Percentiles rank a stretch among this genome's conserved stretches.
These are phyloP conservation scores for Thinocorus orbignyianus DNA, from an alignment of 2,113 vertebrate species.

Conservation along the genomic window DNA sequence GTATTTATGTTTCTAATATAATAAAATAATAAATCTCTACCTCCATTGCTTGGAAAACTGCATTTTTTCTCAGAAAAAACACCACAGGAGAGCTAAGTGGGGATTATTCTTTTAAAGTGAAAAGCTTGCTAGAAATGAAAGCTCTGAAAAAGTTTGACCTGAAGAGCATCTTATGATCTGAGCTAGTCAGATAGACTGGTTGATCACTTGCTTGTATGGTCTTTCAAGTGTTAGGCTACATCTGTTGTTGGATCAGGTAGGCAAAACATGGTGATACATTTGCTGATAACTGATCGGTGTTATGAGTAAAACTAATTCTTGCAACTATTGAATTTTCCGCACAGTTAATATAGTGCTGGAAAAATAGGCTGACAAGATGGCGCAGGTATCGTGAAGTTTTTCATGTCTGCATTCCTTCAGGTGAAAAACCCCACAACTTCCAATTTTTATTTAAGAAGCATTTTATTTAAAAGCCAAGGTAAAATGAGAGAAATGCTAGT, in stretches of 20 bases:
- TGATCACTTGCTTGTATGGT: neutral
- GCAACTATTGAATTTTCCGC: neutral
- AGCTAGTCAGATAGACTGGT: neutral
- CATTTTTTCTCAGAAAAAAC: neutral
- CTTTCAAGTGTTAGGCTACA: neutral
- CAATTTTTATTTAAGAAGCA: neutral
- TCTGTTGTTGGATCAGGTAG: neutral
- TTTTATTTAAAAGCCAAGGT: neutral
- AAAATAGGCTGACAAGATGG: neutral
- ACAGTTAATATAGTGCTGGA: neutral
- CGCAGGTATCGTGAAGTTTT: neutral
- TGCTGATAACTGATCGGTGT: neutral
- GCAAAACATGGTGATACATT: neutral
- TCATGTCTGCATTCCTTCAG: neutral
- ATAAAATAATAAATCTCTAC: neutral
- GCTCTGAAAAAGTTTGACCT: neutral
- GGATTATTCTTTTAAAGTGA: constrained; percentile 23
- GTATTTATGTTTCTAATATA: constrained; percentile 59
- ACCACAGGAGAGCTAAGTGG: neutral
- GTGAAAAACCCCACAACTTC: neutral
- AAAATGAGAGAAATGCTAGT: neutral
- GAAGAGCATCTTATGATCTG: neutral
- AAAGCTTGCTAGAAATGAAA: neutral
- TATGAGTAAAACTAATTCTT: neutral
- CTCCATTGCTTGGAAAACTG: neutral